Conservation (phyloP, 2,888 invertebrate species). For the Microctonus hyperodae region DNA sequence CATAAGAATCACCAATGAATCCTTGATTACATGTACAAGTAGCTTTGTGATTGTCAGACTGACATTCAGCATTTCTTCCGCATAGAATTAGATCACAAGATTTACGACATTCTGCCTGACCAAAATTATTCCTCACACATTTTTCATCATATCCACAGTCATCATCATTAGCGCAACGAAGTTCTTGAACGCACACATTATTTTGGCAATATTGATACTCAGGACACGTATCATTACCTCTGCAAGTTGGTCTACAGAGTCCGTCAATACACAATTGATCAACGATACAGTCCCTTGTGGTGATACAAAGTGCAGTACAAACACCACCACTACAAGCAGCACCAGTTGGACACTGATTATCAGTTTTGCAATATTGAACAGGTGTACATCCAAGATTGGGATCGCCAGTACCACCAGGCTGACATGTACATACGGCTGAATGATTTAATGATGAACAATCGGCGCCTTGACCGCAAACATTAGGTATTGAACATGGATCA, state of each 20-base stretch:
- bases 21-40: constrained; percentile 81
- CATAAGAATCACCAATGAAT: constrained; percentile 76
- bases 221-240: constrained; percentile 81
- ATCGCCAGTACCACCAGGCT: constrained; percentile 84
- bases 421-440: constrained; percentile 83
- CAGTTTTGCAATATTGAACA: constrained; percentile 82
- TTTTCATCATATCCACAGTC: constrained; percentile 80
- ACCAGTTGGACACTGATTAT: constrained; percentile 83
- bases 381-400: constrained; percentile 85
- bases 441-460: constrained; percentile 80
- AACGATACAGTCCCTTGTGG: constrained; percentile 82
- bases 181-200: constrained; percentile 84
- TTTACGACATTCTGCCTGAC: constrained; percentile 78
- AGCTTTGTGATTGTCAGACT: constrained; percentile 75
- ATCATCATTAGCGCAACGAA: constrained; percentile 74
- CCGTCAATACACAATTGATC: constrained; percentile 87
- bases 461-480: constrained; percentile 84
- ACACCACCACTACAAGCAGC: constrained; percentile 84
- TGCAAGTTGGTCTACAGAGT: constrained; percentile 79
- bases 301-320: constrained; percentile 81
- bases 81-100: constrained; percentile 79
- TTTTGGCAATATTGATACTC: constrained; percentile 85
- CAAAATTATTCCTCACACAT: constrained; percentile 74
- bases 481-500: constrained; percentile 81
- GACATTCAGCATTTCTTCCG: constrained; percentile 84